Percentiles rank a stretch among this genome's conserved stretches.
Evolutionary conservation across 1,140 invertebrate genomes (phyloP).

Genomic region (fruit fly (Drosophila melanogaster)): DNA sequence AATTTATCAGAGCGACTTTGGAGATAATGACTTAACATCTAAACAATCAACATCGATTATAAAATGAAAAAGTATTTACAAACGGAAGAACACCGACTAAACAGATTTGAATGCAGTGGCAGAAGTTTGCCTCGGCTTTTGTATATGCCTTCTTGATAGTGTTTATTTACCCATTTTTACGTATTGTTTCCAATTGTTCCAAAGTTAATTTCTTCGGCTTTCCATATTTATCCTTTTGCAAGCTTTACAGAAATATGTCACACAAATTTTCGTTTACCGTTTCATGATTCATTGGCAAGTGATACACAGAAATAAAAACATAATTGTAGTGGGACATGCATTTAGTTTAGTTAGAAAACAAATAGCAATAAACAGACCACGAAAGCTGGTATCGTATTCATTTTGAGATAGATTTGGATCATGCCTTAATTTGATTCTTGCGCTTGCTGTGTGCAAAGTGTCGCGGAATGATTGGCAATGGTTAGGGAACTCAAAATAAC

Average conservation of each 20-base stretch:
- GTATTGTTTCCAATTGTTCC: conserved; percentile 94
- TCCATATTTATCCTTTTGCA: conserved; percentile 95
- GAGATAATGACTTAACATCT: conserved; percentile 40
- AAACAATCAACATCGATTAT: conserved; percentile 39
- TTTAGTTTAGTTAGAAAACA: conserved; percentile 28
- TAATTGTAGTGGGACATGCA: conserved; percentile 26
- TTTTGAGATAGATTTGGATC: conserved; percentile 40
- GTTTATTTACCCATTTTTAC: conserved; percentile 92
- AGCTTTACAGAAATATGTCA: conserved; percentile 89
- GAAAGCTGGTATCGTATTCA: conserved; percentile 1
- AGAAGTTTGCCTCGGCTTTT: conserved; percentile 45
- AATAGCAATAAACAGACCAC: conserved; percentile 15
- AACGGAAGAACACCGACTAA: conserved; percentile 61
- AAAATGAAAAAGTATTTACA: conserved; percentile 46
- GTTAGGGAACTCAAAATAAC: conserved; percentile 26
- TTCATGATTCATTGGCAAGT: conserved; percentile 47
- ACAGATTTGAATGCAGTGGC: conserved; percentile 51
- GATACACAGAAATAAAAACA: conserved; percentile 36
- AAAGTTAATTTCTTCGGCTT: conserved; percentile 94
- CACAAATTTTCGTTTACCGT: conserved; percentile 69
- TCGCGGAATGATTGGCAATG: conserved; percentile 39
- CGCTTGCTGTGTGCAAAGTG: conserved; percentile 53
- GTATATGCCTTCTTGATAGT: conserved; percentile 34
- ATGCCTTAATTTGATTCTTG: conserved; percentile 55
- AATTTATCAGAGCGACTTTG: conserved; percentile 43